These are phyloP conservation scores for Scelioninae gen. 1 DNA, from an alignment of 2,888 invertebrate species.

Conservation along the genomic window DNA sequence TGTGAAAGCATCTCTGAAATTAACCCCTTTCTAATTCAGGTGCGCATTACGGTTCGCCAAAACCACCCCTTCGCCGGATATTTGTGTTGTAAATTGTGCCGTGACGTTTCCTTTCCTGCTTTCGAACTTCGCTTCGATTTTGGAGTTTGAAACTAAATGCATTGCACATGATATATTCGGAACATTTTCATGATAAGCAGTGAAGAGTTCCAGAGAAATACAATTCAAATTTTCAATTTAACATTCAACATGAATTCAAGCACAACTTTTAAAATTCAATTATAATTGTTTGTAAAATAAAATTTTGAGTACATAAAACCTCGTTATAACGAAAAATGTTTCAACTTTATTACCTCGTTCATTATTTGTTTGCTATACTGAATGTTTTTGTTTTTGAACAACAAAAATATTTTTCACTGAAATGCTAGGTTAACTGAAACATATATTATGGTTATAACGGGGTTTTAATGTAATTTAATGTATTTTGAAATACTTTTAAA, in stretches of 20 bases:
- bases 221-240: conserved; percentile 31
- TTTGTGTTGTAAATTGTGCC: conserved; percentile 57
- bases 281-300: no score
- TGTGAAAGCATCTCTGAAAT: conserved; percentile 71
- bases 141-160: conserved; percentile 53
- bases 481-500: no score
- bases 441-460: no score
- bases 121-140: conserved; percentile 54
- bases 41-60: conserved; percentile 56
- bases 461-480: no score
- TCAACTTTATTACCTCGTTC: no score
- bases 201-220: conserved; percentile 32
- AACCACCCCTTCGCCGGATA: conserved; percentile 56
- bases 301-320: no score
- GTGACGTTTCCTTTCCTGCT: conserved; percentile 57
- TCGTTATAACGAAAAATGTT: no score
- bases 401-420: no score
- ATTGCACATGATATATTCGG: conserved; percentile 52
- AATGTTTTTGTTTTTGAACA: no score
- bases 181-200: conserved; percentile 50
- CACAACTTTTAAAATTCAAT: background rate
- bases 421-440: no score
- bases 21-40: conserved; percentile 51
- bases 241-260: background rate
- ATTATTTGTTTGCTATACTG: no score